A percentile compares a stretch with the other conserved stretches of the same genome.
Conservation (phyloP, 2,797 vertebrate species). For the Enteromius fasciolatus region DNA sequence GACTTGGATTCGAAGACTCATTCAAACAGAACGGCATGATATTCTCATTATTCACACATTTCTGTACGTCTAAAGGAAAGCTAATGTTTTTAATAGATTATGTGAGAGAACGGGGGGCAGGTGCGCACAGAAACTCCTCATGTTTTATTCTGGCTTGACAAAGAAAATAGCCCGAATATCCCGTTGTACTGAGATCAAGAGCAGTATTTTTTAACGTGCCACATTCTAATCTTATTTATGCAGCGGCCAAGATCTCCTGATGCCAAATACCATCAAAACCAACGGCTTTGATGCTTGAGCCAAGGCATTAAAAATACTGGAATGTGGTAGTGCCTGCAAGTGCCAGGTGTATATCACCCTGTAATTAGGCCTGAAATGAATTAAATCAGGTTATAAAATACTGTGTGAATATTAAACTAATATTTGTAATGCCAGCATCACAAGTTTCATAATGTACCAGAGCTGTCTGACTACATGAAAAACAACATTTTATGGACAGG, state of each 20-base stretch:
- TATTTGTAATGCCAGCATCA: constrained; percentile 57
- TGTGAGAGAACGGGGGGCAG: constrained; percentile 16
- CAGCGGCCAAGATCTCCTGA: constrained; percentile 70
- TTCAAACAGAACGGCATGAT: constrained; percentile 4
- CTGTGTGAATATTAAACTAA: constrained; percentile 69
- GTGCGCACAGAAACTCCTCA: constrained; percentile 25
- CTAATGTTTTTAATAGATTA: not conserved
- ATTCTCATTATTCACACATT: constrained; percentile 9
- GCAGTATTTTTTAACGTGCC: constrained; percentile 68
- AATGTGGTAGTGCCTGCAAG: constrained; percentile 73
- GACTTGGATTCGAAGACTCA: constrained; percentile 13
- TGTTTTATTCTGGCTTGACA: constrained; percentile 59
- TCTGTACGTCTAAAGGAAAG: constrained; percentile 4
- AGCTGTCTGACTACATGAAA: constrained; percentile 42
- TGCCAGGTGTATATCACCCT: constrained; percentile 77
- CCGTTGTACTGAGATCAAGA: constrained; percentile 73
- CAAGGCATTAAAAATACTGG: constrained; percentile 78
- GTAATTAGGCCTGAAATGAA: constrained; percentile 78
- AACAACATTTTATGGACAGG: constrained; percentile 59
- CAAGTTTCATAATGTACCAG: constrained; percentile 29
- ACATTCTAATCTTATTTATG: constrained; percentile 76
- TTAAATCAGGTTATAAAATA: constrained; percentile 74
- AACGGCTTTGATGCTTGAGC: constrained; percentile 76
- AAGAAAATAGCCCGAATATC: constrained; percentile 68
- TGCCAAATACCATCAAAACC: constrained; percentile 80